These are phyloP conservation scores for Schizaphis graminum DNA, from an alignment of 2,888 invertebrate genomes.

Conservation along the genomic window DNA sequence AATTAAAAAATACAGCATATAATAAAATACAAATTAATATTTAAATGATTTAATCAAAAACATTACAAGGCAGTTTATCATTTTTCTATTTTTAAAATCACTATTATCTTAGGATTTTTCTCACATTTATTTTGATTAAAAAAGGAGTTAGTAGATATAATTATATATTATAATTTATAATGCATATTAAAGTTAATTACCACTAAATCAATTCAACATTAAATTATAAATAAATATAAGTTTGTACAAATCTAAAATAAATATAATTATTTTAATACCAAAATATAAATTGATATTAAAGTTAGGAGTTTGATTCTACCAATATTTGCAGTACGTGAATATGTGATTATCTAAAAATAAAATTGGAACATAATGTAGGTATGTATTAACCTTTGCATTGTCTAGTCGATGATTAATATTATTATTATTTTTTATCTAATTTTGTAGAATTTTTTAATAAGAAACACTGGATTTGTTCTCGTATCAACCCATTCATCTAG, in stretches of 20 bases:
- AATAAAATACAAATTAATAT: not conserved
- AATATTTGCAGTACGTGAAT: not conserved
- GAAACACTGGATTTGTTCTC: too few species aligned
- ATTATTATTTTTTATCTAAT: not conserved
- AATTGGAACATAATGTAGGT: not conserved
- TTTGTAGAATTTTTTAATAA: not conserved
- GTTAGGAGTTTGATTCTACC: not conserved
- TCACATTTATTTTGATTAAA: not conserved
- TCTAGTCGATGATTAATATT: not conserved
- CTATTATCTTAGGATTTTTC: not conserved
- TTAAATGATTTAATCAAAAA: not conserved
- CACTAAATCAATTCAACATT: not conserved
- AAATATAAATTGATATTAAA: not conserved
- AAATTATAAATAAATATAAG: not conserved
- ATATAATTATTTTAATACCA: not conserved
- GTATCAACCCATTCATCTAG: not conserved
- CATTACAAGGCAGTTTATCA: not conserved
- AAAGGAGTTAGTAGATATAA: not conserved
- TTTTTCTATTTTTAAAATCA: not conserved
- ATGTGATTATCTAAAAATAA: not conserved
- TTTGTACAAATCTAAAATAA: not conserved
- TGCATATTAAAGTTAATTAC: not conserved
- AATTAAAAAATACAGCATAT: not conserved
- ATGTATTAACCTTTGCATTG: not conserved
- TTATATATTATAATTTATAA: not conserved